These are phyloP conservation scores for Lasioglossum marginatum DNA, from an alignment of 2,888 invertebrate genomes.

Conservation along the genomic window DNA sequence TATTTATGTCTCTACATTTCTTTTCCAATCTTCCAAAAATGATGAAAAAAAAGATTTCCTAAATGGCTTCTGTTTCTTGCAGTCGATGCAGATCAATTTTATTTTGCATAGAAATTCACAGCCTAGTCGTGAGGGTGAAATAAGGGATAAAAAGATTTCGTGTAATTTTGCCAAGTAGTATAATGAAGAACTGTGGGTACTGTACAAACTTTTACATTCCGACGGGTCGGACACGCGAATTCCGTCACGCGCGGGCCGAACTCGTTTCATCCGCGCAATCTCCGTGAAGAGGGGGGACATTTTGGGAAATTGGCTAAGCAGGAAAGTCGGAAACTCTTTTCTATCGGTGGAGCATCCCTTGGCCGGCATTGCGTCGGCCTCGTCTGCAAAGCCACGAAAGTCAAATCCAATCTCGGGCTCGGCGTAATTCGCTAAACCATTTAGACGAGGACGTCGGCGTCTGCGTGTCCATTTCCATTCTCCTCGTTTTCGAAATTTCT, in stretches of 20 bases:
- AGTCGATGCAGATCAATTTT: no score
- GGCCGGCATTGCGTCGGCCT: constrained; percentile 21
- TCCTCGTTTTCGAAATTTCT: constrained; percentile 75
- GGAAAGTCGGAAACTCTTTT: constrained; percentile 58
- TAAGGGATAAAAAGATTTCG: no score
- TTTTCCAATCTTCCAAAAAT: no score
- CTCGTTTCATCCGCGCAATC: constrained; percentile 16
- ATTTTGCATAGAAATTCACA: no score
- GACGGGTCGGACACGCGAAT: not conserved
- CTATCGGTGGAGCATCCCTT: not conserved
- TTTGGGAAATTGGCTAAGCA: constrained; percentile 71
- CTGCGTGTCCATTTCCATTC: constrained; percentile 77
- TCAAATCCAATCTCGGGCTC: constrained; percentile 78
- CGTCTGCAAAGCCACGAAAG: constrained; percentile 61
- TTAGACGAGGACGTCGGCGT: constrained; percentile 63
- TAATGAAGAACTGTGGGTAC: not conserved
- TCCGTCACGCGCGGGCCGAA: constrained; percentile 4
- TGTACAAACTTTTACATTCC: not conserved
- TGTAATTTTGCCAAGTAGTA: not conserved
- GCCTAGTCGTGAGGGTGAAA: no score
- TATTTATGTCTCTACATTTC: no score
- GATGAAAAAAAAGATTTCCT: no score
- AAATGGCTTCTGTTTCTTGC: no score
- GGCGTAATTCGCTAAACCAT: constrained; percentile 78
- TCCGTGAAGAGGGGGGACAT: constrained; percentile 33